Evolutionary conservation across 2,888 invertebrate genomes (phyloP).

Genomic region (Acrobasis suavella): DNA sequence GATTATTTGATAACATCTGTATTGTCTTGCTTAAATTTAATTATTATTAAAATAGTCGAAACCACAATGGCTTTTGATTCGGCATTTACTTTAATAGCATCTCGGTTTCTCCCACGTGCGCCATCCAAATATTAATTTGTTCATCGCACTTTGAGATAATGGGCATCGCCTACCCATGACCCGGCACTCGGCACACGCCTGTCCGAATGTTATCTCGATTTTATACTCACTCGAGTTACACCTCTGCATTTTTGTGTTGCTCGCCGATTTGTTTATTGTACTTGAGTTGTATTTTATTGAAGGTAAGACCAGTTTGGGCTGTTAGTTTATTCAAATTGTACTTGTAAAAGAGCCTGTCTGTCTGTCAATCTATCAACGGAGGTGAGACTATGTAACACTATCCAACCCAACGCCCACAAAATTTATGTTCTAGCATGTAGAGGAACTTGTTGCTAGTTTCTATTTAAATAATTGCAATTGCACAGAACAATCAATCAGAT

Average conservation of each 20-base stretch:
- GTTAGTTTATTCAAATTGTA: too few relatives aligned
- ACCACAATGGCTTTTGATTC: neutral
- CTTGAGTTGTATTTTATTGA: slow-evolving; percentile 7
- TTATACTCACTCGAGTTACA: slow-evolving; percentile 1
- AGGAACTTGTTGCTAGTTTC: too few relatives aligned
- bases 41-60: neutral
- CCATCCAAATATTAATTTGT: slow-evolving; percentile 36
- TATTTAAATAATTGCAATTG: too few relatives aligned
- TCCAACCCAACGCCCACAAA: too few relatives aligned
- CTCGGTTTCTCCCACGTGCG: slow-evolving; percentile 20
- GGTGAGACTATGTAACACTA: too few relatives aligned
- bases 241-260: slow-evolving; percentile 12
- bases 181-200: slow-evolving; percentile 33
- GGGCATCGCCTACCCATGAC: slow-evolving; percentile 33
- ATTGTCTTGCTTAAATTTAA: neutral
- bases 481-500: too few relatives aligned
- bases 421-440: too few relatives aligned
- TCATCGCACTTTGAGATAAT: slow-evolving; percentile 31
- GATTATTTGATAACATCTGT: neutral
- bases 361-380: too few relatives aligned
- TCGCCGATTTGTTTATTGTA: slow-evolving; percentile 13
- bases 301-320: neutral
- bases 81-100: neutral
- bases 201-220: slow-evolving; percentile 25
- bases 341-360: too few relatives aligned